phyloP scores from a whole-genome alignment of 2,113 vertebrate genomes.

The Neopipo cinnamomea region DNA sequence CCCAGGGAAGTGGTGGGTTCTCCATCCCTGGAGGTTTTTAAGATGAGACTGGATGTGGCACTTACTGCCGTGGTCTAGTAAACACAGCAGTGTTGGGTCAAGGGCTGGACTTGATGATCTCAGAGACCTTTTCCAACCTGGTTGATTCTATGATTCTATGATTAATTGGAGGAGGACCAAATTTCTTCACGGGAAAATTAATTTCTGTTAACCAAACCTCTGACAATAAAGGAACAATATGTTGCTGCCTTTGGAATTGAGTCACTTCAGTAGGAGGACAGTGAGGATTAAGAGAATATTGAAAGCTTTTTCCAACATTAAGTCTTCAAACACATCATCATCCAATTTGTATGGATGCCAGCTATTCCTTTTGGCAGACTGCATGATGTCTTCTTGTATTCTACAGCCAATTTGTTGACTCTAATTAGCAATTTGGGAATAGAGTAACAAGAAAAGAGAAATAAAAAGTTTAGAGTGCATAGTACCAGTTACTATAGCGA shows the following conservation, averaged over 20 bases:
- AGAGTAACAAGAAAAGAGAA: constrained; percentile 20
- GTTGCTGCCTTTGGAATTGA: background rate
- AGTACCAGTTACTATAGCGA: background rate
- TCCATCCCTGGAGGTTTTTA: too few species aligned
- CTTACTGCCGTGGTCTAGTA: too few species aligned
- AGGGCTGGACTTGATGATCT: too few species aligned
- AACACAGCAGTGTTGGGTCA: too few species aligned
- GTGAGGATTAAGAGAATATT: background rate
- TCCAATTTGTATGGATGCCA: background rate
- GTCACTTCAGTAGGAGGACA: constrained; percentile 8
- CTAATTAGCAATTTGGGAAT: constrained; percentile 39
- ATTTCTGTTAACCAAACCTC: background rate
- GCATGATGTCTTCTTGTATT: background rate
- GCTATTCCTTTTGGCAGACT: constrained; percentile 7
- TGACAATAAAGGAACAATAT: background rate
- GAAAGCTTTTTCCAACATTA: constrained; percentile 6
- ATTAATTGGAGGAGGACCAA: background rate
- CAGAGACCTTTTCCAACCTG: too few species aligned
- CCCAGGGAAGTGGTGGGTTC: too few species aligned
- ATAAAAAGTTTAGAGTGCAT: background rate
- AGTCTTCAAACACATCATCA: constrained; percentile 2
- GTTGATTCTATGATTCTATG: too few species aligned
- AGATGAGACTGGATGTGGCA: too few species aligned
- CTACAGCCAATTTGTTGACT: constrained; percentile 30
- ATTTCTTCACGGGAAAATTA: background rate